These are phyloP conservation scores for Pteropus alecto DNA, from an alignment of 2,113 vertebrate species.

Conservation along the genomic window DNA sequence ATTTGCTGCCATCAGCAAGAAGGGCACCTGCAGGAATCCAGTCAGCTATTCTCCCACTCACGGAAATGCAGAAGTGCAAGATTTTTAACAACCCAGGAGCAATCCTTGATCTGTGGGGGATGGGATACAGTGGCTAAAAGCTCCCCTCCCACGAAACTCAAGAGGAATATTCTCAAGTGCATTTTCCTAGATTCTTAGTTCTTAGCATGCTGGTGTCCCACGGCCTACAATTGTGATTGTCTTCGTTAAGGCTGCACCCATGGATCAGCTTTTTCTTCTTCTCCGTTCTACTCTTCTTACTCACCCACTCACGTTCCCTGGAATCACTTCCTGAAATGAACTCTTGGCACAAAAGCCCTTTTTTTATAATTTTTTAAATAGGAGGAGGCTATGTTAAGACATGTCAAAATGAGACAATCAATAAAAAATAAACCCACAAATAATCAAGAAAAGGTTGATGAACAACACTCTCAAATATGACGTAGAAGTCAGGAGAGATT, in stretches of 20 bases:
- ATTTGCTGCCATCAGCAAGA: background rate
- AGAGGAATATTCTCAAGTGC: background rate
- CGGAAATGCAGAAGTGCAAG: background rate
- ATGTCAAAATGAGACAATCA: background rate
- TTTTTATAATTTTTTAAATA: background rate
- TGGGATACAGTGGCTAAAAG: background rate
- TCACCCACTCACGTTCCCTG: background rate
- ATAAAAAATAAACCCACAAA: background rate
- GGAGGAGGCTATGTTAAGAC: background rate
- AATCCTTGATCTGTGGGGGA: background rate
- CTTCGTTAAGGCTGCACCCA: background rate
- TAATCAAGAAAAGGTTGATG: background rate
- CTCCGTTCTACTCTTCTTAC: background rate
- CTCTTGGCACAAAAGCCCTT: background rate
- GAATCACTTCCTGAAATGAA: background rate
- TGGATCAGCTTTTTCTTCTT: background rate
- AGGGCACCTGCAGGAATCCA: background rate
- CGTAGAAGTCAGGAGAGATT: background rate
- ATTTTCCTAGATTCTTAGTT: background rate
- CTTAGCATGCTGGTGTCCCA: background rate
- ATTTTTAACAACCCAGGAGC: background rate
- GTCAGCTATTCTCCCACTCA: background rate
- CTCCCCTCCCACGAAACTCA: background rate
- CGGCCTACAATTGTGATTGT: background rate
- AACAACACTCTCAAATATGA: background rate